A percentile compares a stretch with the other conserved stretches of the same genome.
Conservation (phyloP, 35 echinoderm and acorn worm species). For the Hemicentrotus pulcherrimus region DNA sequence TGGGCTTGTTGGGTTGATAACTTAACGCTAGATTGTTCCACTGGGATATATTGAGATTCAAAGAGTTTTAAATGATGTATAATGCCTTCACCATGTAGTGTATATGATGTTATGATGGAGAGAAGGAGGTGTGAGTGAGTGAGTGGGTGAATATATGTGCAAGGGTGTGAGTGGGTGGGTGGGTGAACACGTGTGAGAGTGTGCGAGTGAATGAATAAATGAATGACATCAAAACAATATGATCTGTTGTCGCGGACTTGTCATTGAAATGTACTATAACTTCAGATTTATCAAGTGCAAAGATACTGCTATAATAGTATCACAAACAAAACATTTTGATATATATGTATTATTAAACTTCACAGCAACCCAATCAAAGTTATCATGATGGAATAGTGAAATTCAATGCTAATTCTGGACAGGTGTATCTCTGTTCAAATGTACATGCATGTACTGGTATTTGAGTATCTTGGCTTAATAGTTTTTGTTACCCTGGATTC, state of each 20-base stretch:
- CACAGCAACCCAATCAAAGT: conserved; percentile 1
- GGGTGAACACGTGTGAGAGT: not conserved
- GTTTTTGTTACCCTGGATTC: not conserved
- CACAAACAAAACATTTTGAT: not conserved
- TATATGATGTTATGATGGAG: not conserved
- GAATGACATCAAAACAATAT: not conserved
- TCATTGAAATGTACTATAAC: not conserved
- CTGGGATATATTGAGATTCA: not conserved
- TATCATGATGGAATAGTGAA: not conserved
- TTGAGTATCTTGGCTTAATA: not conserved
- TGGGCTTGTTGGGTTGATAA: not conserved
- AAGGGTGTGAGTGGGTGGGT: not conserved
- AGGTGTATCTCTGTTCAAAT: not conserved
- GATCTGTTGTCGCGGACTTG: not conserved
- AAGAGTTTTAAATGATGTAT: not conserved
- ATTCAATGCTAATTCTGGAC: not conserved
- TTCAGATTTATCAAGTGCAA: conserved; percentile 2
- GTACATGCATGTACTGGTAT: not conserved
- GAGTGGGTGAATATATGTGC: not conserved
- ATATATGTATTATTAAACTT: conserved; percentile 15
- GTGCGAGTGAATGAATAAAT: not conserved
- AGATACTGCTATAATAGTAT: not conserved
- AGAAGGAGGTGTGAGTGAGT: not conserved
- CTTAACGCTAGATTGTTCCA: not conserved
- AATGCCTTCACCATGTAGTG: not conserved